phyloP scores from a whole-genome alignment of 2,888 invertebrate species.

The Erebia aethiops region DNA sequence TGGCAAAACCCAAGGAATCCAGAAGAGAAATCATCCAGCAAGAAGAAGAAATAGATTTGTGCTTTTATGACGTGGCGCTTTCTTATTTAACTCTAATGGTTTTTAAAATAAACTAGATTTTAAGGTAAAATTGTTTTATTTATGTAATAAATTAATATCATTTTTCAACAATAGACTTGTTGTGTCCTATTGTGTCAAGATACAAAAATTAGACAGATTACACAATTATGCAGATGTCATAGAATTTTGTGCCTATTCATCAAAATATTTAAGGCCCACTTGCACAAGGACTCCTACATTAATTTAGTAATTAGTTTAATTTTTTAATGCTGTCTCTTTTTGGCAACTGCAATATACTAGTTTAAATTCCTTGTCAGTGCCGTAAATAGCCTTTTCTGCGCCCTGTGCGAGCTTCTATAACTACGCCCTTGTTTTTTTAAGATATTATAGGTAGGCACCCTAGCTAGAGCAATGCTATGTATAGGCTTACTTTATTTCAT shows the following conservation, averaged over 20 bases:
- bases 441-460: no score
- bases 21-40: slow-evolving; percentile 74
- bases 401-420: no score
- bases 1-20: slow-evolving; percentile 90
- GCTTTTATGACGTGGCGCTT: slow-evolving; percentile 38
- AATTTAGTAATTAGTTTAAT: no score
- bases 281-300: no score
- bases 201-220: not conserved
- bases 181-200: not conserved
- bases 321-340: no score
- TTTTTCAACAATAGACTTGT: not conserved
- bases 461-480: no score
- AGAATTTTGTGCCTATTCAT: not conserved
- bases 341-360: no score
- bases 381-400: no score
- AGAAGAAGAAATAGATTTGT: slow-evolving; percentile 75
- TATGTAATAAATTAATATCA: slow-evolving; percentile 1
- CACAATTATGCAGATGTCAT: not conserved
- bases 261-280: not conserved
- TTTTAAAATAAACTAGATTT: slow-evolving; percentile 40
- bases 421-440: no score
- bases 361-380: no score
- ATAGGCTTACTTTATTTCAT: no score
- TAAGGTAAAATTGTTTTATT: slow-evolving; percentile 42
- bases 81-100: slow-evolving; percentile 34